phyloP scores from a whole-genome alignment of 2,888 invertebrate species.

The Xiphydria camelus region DNA sequence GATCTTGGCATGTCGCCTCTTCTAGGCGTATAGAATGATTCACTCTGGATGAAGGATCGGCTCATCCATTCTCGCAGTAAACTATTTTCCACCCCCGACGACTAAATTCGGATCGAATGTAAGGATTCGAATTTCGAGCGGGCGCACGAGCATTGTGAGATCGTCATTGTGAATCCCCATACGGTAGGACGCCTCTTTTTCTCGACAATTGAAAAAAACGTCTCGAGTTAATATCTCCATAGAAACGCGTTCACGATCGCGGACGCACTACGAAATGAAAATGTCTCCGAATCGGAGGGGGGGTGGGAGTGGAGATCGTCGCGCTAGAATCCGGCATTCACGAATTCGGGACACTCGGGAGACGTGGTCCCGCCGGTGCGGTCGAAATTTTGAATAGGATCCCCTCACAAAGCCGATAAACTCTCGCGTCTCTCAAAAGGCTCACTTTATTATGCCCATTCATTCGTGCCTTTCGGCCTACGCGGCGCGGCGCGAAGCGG shows the following conservation, averaged over 20 bases:
- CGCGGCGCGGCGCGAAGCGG: constrained; percentile 24
- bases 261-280: constrained; percentile 13
- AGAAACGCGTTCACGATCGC: constrained; percentile 5
- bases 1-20: too few relatives aligned
- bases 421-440: not conserved
- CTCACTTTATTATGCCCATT: constrained; percentile 7
- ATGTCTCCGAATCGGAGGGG: not conserved
- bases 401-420: constrained; percentile 28
- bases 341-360: constrained; percentile 33
- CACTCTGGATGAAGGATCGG: too few relatives aligned
- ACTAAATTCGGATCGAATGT: constrained; percentile 7
- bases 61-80: too few relatives aligned
- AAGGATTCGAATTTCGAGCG: constrained; percentile 16
- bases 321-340: constrained; percentile 26
- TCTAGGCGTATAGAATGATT: too few relatives aligned
- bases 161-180: constrained; percentile 5
- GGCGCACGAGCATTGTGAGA: constrained; percentile 22
- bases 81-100: not conserved
- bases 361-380: constrained; percentile 6
- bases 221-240: constrained; percentile 25
- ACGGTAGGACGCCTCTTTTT: constrained; percentile 1
- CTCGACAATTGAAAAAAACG: constrained; percentile 5
- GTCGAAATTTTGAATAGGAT: constrained; percentile 33
- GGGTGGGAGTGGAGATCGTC: constrained; percentile 4
- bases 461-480: constrained; percentile 10